Percentiles rank a stretch among this genome's conserved stretches.
phyloP scores from a whole-genome alignment of 2,113 vertebrate genomes.

The Castor canadensis region DNA sequence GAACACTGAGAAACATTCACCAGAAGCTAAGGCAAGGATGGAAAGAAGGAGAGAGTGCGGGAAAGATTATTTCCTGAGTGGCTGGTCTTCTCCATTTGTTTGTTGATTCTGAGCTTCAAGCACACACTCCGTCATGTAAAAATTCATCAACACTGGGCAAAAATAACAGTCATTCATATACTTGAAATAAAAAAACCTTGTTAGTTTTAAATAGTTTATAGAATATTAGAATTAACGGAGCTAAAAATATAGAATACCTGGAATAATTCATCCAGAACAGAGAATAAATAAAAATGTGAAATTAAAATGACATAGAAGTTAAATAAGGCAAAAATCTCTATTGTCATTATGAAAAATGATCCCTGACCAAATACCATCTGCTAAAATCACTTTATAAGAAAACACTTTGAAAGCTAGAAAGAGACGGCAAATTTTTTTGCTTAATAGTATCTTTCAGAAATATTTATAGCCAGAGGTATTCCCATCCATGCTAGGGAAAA shows the following conservation, averaged over 20 bases:
- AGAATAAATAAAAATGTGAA: not conserved
- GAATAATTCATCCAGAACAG: not conserved
- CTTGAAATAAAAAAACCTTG: too few relatives aligned
- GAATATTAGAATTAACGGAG: too few relatives aligned
- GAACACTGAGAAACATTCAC: not conserved
- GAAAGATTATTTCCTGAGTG: not conserved
- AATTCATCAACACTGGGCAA: not conserved
- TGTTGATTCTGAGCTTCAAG: not conserved
- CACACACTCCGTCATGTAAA: not conserved
- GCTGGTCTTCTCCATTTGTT: not conserved
- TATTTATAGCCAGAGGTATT: not conserved
- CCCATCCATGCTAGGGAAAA: not conserved
- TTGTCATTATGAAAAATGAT: not conserved
- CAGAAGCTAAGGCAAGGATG: not conserved
- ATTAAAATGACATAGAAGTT: not conserved
- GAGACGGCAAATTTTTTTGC: not conserved
- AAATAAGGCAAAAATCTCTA: not conserved
- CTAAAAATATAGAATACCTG: not conserved
- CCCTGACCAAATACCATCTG: not conserved
- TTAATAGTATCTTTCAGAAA: not conserved
- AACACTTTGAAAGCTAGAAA: not conserved
- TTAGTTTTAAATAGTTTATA: too few relatives aligned
- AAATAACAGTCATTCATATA: too few relatives aligned
- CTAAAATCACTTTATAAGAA: constrained; percentile 8
- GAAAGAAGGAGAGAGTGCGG: too few relatives aligned